These are phyloP conservation scores for Hesperophylax magnus DNA, from an alignment of 1,140 invertebrate genomes.

Conservation along the genomic window DNA sequence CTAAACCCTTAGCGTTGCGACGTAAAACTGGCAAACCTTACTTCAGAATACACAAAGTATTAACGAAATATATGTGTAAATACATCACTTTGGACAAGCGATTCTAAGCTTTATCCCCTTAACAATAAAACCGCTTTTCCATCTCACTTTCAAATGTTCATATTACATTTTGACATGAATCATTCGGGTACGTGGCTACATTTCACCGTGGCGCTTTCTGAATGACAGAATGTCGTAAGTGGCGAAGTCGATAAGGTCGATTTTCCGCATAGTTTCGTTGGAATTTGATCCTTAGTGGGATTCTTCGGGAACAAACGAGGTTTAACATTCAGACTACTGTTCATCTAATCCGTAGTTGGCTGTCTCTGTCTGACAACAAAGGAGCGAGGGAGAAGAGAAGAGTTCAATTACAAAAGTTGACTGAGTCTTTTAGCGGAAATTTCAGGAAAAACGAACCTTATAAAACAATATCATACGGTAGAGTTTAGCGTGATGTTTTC, in stretches of 20 bases:
- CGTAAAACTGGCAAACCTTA: conserved; percentile 54
- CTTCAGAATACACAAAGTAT: conserved; percentile 33
- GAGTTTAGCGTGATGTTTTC: background rate
- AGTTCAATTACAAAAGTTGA: conserved; percentile 57
- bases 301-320: conserved; percentile 30
- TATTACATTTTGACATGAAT: conserved; percentile 3
- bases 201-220: conserved; percentile 15
- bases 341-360: conserved; percentile 54
- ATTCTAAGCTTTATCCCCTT: conserved; percentile 3
- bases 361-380: conserved; percentile 35
- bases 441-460: conserved; percentile 33
- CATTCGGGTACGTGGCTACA: conserved; percentile 44
- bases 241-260: conserved; percentile 40
- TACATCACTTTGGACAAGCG: conserved; percentile 19
- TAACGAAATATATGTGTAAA: conserved; percentile 35
- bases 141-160: too few relatives aligned
- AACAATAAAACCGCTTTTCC: background rate
- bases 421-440: conserved; percentile 24
- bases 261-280: conserved; percentile 38
- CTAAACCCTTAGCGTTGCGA: conserved; percentile 56
- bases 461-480: background rate
- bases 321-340: conserved; percentile 53
- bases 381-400: conserved; percentile 38
- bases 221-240: conserved; percentile 37
- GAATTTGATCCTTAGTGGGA: conserved; percentile 39